Base-by-base conservation (phyloP, 2,888 invertebrate species). In the Leptinotarsa juncta region DNA sequence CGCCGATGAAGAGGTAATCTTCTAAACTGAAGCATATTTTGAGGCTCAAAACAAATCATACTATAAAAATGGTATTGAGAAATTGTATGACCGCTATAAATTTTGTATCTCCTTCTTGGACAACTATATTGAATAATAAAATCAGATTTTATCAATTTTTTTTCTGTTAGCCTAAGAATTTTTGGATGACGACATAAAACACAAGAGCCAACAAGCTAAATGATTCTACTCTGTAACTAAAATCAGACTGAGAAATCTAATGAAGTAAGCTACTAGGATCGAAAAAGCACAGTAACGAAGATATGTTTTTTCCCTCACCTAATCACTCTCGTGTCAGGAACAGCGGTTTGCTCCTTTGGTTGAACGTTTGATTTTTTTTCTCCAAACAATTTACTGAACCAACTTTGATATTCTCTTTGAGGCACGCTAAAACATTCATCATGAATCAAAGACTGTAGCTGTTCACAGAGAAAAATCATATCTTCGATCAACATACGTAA, bases 341-440 rank as follows among this genome's bases (percentile, higher is more conserved):
- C 74, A 71, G 88, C 86, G 79, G 87, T 83, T 82, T 85, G 82
- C 78, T 87, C 80, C 74, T 77, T 80, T 65, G 79, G 77, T 75
- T 80, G 80, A 76, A 82, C 79, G 80, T 82, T 81, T 51, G 81
- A 79, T 79, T 84, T 80, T 77, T 82, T 80, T 78, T 87, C 84
- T 84, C 90, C 90, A 88, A 93, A 91, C 86, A 91, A 91, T 87
- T 90, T 89, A 89, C 90, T 89, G 86, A 93, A 91, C 92, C 92
- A 92, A 89, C 89, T 87, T 83, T 84, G 79, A 57, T 60, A 57
- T 62, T 75, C 69, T 71, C 68, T 71, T 32, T 76, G 71, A 68
- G 72, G 76, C 75, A 78, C 68, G 80, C 85, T 84, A 82, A 80
- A 84, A 84, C 81, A 83, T 77, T 71, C 50, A 15, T 67, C 51